Percentiles rank a stretch among this genome's conserved stretches.
Evolutionary conservation across 2,888 invertebrate species (phyloP).

Genomic region (Sarcophaga subvicina): DNA sequence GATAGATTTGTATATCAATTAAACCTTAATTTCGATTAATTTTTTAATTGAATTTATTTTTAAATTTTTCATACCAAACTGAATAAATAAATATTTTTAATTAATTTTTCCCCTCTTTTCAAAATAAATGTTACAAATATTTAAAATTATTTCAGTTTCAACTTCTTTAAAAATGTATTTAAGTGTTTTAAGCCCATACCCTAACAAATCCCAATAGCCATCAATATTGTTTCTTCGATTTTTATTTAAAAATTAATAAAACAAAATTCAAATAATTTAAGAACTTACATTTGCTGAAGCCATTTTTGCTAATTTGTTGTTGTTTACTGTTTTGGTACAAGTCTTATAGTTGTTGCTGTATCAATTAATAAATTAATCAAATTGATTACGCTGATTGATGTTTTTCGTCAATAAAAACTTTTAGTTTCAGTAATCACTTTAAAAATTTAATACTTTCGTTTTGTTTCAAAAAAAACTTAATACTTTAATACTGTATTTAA

Average conservation of each 20-base stretch:
- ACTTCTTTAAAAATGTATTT: too few relatives aligned
- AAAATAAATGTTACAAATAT: too few relatives aligned
- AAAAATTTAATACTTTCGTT: constrained; percentile 41
- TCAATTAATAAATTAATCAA: constrained; percentile 1
- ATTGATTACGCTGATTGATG: neutral
- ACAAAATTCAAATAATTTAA: neutral
- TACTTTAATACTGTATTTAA: constrained; percentile 30
- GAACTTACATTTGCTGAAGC: constrained; percentile 77
- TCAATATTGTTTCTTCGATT: neutral
- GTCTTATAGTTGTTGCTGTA: neutral
- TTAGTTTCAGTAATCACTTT: constrained; percentile 31
- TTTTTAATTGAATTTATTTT: too few relatives aligned
- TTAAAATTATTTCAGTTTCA: too few relatives aligned
- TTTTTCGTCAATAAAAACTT: constrained; percentile 2
- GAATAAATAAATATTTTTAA: too few relatives aligned
- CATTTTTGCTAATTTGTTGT: constrained; percentile 71
- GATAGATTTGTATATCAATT: too few relatives aligned
- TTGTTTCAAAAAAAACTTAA: constrained; percentile 11
- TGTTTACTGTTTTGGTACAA: constrained; percentile 24
- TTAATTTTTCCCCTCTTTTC: too few relatives aligned
- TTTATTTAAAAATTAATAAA: neutral
- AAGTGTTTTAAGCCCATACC: too few relatives aligned
- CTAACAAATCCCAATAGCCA: neutral
- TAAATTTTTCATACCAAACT: too few relatives aligned
- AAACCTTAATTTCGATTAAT: too few relatives aligned